Conservation (phyloP, 2,113 vertebrate genomes). For the Cyrtonyx montezumae region DNA sequence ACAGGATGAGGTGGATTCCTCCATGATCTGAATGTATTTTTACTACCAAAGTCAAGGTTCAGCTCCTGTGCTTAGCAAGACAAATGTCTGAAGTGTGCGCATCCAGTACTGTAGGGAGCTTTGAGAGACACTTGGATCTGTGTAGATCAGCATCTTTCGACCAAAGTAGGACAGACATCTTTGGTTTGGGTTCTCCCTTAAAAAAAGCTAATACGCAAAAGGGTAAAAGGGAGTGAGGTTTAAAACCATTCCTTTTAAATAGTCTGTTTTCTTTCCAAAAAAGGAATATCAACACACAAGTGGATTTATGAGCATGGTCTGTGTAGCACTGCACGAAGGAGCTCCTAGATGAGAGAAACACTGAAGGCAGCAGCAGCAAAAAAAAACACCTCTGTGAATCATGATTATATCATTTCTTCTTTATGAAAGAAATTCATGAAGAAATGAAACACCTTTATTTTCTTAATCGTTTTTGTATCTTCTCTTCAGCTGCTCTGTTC, state of each 20-base stretch:
- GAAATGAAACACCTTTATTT: background rate
- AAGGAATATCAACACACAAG: background rate
- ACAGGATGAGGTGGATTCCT: background rate
- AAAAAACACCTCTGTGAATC: background rate
- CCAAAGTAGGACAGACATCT: background rate
- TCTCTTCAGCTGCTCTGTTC: background rate
- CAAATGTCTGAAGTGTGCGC: background rate
- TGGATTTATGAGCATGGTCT: background rate
- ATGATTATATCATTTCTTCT: background rate
- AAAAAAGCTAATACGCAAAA: background rate
- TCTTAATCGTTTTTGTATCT: background rate
- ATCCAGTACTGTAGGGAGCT: accelerated
- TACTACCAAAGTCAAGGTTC: accelerated
- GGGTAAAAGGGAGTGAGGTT: background rate
- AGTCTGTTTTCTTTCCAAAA: background rate
- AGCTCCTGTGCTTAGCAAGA: background rate
- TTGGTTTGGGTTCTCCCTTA: background rate
- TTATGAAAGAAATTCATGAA: background rate
- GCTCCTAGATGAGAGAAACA: background rate
- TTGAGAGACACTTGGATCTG: background rate
- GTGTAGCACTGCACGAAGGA: background rate
- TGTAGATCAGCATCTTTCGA: background rate
- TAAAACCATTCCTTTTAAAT: background rate
- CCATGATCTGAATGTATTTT: accelerated
- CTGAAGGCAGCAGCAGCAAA: background rate